Evolutionary conservation across 2,113 vertebrate genomes (phyloP).

Genomic region (human (Homo sapiens)): DNA sequence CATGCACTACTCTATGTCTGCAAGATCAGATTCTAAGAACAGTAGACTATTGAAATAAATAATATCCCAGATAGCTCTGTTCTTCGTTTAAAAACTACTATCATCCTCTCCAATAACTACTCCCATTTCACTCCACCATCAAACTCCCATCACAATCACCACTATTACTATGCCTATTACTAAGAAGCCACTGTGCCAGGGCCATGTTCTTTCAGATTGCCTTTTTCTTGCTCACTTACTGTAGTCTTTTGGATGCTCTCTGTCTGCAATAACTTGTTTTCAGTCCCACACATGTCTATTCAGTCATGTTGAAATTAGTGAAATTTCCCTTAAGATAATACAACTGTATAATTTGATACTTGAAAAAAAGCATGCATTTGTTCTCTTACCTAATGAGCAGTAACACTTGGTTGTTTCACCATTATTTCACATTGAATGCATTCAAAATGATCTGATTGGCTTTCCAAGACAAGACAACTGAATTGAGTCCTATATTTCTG

Average conservation of each 20-base stretch:
- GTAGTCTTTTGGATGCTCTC: background rate
- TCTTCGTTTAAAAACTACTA: background rate
- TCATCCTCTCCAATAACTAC: background rate
- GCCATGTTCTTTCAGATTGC: background rate
- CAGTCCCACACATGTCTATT: background rate
- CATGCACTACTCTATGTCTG: background rate
- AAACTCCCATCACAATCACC: background rate
- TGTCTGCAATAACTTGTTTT: background rate
- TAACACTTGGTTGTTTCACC: background rate
- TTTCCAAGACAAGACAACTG: background rate
- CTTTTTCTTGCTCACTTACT: background rate
- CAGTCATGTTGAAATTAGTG: background rate
- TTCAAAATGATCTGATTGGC: background rate
- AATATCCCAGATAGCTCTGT: background rate
- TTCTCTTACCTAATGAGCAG: background rate
- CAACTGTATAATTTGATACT: background rate
- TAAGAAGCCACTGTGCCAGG: background rate
- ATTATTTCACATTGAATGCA: background rate
- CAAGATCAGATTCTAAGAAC: background rate
- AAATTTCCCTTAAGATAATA: conserved; percentile 19
- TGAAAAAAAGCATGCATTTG: background rate
- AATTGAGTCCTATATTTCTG: background rate
- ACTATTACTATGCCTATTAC: background rate
- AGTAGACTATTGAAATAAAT: background rate
- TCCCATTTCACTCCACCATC: background rate